phyloP scores from a whole-genome alignment of 1,140 invertebrate genomes.

The Atta colombica region DNA sequence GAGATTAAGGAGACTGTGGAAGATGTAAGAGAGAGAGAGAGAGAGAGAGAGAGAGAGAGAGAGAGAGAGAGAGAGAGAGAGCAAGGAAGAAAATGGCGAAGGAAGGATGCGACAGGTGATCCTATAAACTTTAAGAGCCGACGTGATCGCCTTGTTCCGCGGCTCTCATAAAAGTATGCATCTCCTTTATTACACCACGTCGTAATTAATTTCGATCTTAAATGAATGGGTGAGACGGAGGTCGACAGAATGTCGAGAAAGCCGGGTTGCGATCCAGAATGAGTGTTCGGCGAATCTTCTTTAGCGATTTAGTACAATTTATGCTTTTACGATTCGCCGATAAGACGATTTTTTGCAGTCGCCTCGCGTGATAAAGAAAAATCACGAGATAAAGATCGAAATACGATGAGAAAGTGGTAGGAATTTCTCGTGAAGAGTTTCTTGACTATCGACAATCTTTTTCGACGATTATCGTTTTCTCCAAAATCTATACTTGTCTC shows the following conservation, averaged over 20 bases:
- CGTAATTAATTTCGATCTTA: conserved; percentile 62
- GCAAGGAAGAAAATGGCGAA: not conserved
- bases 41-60: too few relatives aligned
- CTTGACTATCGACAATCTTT: not conserved
- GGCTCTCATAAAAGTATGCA: conserved; percentile 41
- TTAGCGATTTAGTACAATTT: conserved; percentile 41
- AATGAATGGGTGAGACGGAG: not conserved
- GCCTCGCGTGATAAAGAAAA: conserved; percentile 28
- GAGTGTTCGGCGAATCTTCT: conserved; percentile 14
- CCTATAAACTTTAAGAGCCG: conserved; percentile 56
- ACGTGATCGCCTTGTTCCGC: conserved; percentile 41
- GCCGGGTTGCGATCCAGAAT: not conserved
- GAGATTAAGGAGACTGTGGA: conserved; percentile 25
- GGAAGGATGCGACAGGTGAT: conserved; percentile 40
- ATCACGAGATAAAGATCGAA: conserved; percentile 14
- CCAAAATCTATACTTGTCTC: not conserved
- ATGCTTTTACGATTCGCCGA: conserved; percentile 35
- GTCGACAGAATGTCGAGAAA: conserved; percentile 8
- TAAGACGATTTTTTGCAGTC: conserved; percentile 40
- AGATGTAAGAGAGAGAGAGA: not conserved
- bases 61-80: not conserved
- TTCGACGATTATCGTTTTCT: not conserved
- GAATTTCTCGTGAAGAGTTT: not conserved
- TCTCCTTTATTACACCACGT: conserved; percentile 54
- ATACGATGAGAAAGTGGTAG: conserved; percentile 3